Evolutionary conservation across 2,888 invertebrate species (phyloP).

Genomic region (Aspidiotus rigidus): DNA sequence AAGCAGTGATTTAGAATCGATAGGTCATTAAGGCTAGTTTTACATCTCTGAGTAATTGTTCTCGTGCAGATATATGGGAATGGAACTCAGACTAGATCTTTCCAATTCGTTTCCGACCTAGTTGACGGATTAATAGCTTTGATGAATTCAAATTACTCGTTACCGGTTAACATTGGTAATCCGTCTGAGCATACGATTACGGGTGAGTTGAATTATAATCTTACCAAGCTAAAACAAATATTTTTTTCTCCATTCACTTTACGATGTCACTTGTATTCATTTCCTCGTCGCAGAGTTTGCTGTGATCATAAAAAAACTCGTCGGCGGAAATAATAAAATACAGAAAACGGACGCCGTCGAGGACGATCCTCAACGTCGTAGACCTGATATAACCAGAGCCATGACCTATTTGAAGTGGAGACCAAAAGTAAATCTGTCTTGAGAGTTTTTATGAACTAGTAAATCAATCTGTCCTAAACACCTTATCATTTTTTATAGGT

Average conservation of each 20-base stretch:
- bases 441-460: no score
- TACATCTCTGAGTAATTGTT: not conserved
- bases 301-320: slow-evolving; percentile 68
- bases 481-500: slow-evolving; percentile 50
- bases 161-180: slow-evolving; percentile 93
- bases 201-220: slow-evolving; percentile 46
- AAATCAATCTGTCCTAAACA: no score
- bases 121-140: slow-evolving; percentile 86
- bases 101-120: slow-evolving; percentile 95
- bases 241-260: no score
- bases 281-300: slow-evolving; percentile 48
- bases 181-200: slow-evolving; percentile 95
- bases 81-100: slow-evolving; percentile 86
- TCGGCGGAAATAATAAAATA: slow-evolving; percentile 78
- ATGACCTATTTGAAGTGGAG: slow-evolving; percentile 78
- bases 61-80: slow-evolving; percentile 63
- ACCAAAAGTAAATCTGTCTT: slow-evolving; percentile 59
- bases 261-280: no score
- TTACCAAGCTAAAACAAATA: not conserved
- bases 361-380: slow-evolving; percentile 91
- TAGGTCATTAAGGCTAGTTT: not conserved
- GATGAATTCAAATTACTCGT: slow-evolving; percentile 88
- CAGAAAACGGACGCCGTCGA: slow-evolving; percentile 75
- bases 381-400: slow-evolving; percentile 87
- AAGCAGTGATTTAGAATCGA: slow-evolving; percentile 41